Evolutionary conservation across 1,140 invertebrate genomes (phyloP), one percentile per base, ranked within the genome.

Genomic region (Plodia interpunctella): DNA sequence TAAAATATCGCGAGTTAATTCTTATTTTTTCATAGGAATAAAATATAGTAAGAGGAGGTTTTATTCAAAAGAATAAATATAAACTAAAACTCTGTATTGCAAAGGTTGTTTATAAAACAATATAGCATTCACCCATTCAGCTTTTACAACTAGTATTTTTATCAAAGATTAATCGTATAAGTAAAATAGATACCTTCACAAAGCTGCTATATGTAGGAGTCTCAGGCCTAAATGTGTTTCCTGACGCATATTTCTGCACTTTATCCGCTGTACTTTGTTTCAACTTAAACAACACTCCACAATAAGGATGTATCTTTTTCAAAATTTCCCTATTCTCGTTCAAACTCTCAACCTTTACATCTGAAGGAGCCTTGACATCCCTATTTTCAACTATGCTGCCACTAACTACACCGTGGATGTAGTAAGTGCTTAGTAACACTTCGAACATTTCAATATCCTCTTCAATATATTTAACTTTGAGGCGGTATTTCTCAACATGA

Each of bases 401-500:
- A 51, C 76, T 67, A 0, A 90, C 62, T 0, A 90, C 65, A 11
- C 84, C 83, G 20, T 89, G 79, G 20, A 89, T 67, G 50, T 90
- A 83, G 63, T 88, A 88, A 5, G 68, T 72, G 15, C 80, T 78
- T 3, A 90, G 62, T 30, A 90, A 63, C 5, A 70, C 63, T 44
- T 90, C 80, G 50, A 87, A 82, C 66, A 78, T 80, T 55, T 80
- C 64, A 0, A 93, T 90, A 67, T 95, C 94, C 73, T 95, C 92
- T 11, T 91, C 76, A 10, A 92, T 80, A 58, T 95, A 95, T 50
- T 91, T 76, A 5, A 93, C 86, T 79, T 95, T 95, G 0, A 96
- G 75, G 0, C 90, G 84, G 38, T 93, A 91, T 76, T 96, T 96
- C 51, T 94, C 91, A 0, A 95, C 92, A 0, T 95, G 94, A 90